Evolutionary conservation across 2,113 vertebrate species (phyloP).

Genomic region (Rhinichthys klamathensis): DNA sequence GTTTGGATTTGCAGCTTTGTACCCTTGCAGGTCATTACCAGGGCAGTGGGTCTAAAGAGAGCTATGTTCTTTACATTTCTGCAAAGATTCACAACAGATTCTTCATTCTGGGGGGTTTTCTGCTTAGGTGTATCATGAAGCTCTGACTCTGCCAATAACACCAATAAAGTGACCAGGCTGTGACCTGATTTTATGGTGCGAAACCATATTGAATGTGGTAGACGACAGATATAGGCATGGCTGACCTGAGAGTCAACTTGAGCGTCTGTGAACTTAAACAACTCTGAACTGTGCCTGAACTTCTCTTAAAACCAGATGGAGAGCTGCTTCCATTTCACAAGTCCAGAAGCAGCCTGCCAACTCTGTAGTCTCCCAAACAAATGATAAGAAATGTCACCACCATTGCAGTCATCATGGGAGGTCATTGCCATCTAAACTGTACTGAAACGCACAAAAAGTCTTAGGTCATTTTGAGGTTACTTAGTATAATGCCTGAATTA

Average conservation of each 20-base stretch:
- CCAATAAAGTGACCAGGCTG: conserved; percentile 54
- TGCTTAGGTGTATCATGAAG: background rate
- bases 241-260: conserved; percentile 72
- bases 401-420: conserved; percentile 13
- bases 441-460: background rate
- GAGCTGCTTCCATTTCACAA: conserved; percentile 59
- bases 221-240: conserved; percentile 55
- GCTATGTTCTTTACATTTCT: background rate
- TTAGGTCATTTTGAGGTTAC: conserved; percentile 12
- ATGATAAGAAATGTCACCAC: conserved; percentile 35
- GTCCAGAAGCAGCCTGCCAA: conserved; percentile 33
- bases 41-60: background rate
- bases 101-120: background rate
- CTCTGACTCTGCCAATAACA: background rate
- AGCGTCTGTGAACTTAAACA: conserved; percentile 69
- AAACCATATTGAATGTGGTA: conserved; percentile 28
- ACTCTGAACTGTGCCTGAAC: conserved; percentile 70
- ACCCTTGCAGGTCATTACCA: background rate
- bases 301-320: conserved; percentile 66
- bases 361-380: conserved; percentile 29
- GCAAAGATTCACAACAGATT: background rate
- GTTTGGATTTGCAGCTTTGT: background rate
- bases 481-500: background rate
- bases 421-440: conserved; percentile 12
- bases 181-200: conserved; percentile 62